Evolutionary conservation across 2,113 vertebrate genomes (phyloP).

Genomic region (Oryzias woworae): DNA sequence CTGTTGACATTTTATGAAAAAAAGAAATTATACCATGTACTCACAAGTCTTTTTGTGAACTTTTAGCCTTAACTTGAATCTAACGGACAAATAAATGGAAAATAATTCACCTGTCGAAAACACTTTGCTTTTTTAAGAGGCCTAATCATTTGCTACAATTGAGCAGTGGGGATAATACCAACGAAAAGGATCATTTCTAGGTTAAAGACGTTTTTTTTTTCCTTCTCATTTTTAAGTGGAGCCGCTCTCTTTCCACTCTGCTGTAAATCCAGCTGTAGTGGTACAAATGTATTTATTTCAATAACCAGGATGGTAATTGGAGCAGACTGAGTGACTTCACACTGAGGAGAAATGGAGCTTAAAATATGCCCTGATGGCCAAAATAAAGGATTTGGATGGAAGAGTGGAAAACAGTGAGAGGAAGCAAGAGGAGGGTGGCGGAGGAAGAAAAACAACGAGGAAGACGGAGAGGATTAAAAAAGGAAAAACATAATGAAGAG

Average conservation of each 20-base stretch:
- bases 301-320: conserved; percentile 69
- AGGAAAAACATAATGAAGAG: conserved; percentile 14
- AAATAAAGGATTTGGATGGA: conserved; percentile 74
- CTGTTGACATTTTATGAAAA: conserved; percentile 2
- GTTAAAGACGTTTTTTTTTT: conserved; percentile 33
- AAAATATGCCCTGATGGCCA: conserved; percentile 70
- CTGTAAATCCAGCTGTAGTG: conserved; percentile 62
- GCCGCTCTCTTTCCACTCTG: conserved; percentile 23
- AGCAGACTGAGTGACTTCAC: conserved; percentile 73
- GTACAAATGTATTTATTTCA: conserved; percentile 68
- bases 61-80: conserved; percentile 30
- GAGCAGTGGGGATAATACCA: conserved; percentile 25
- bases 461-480: conserved; percentile 22
- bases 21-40: conserved; percentile 1
- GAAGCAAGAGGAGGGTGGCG: conserved; percentile 20
- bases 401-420: conserved; percentile 59
- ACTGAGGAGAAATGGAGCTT: conserved; percentile 73
- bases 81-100: conserved; percentile 33
- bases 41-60: conserved; percentile 26
- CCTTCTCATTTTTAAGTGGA: conserved; percentile 23
- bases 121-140: conserved; percentile 19
- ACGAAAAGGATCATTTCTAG: conserved; percentile 59
- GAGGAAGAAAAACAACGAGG: conserved; percentile 34
- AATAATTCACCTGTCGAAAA: conserved; percentile 30
- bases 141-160: conserved; percentile 29